Evolutionary conservation across 2,113 vertebrate species (phyloP), one percentile per base, ranked within the genome.

Genomic region (Ictalurus furcatus): DNA sequence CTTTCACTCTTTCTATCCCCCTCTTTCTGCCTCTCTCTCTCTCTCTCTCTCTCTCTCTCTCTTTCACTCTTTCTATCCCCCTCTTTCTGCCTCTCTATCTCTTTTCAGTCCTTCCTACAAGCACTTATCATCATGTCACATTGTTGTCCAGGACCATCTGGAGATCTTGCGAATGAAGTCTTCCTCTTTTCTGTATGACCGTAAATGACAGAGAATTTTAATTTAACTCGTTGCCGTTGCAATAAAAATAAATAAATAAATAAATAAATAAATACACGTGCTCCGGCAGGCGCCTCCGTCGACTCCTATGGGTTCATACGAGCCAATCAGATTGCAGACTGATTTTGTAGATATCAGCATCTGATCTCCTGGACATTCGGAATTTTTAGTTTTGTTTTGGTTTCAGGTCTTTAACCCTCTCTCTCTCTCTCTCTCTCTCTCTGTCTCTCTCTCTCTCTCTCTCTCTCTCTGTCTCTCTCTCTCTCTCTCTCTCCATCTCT

Each of bases 1-100:
- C 16, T 7, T 1, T 56, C 54, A 3, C 2, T 56, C 30, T 40
- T 0, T 2, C 17, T 21, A 0, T 6, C 9, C 21, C 37, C 44
- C 69, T 71, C 69, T 71, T 1, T 71, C 30, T 71, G 3, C 4
- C n/a, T 34, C n/a, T 73, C 69, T 73, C 34, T 37, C 34, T 34
- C 34, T 34, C 34, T 34, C 13, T 56, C 54, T 25, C 23, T 34
- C 14, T 4, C 0, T 65, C 63, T 65, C 1, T 9, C 65, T 67
- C 1, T 67, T 11, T 30, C 28, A 11, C 65, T 67, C 8, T n/a
- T 11, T 67, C 11, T n/a, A 1, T 67, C 12, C 7, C 48, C 12
- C 65, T 30, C 2, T 30, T 3, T 67, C 12, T n/a, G 8, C 23
- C 3, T 30, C 28, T 67, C 65, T 13, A 0, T 67, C 65, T 67